Evolutionary conservation across 2,888 invertebrate species (phyloP).

Genomic region (Pheosia tremula): DNA sequence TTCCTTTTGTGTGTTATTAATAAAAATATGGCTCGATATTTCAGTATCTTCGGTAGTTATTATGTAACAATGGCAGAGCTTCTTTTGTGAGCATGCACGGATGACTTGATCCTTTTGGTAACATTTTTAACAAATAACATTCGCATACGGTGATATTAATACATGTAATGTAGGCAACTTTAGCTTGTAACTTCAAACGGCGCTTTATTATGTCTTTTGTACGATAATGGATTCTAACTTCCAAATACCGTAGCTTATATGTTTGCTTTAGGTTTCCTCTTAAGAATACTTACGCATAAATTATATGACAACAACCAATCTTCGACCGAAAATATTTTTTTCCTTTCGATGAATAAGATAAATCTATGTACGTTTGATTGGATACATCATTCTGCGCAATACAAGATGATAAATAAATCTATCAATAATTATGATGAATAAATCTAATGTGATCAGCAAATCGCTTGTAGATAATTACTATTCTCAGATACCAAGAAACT

Average conservation of each 20-base stretch:
- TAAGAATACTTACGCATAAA: no score
- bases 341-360: no score
- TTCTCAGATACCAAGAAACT: conserved; percentile 16
- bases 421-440: no score
- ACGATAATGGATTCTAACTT: not conserved
- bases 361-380: no score
- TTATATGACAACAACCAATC: no score
- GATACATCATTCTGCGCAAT: no score
- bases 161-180: conserved; percentile 3
- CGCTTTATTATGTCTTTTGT: conserved; percentile 1
- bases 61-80: conserved; percentile 69
- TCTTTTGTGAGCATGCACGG: conserved; percentile 75
- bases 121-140: conserved; percentile 55
- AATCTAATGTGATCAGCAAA: not conserved
- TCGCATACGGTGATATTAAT: conserved; percentile 20
- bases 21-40: conserved; percentile 81
- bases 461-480: conserved; percentile 3
- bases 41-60: conserved; percentile 70
- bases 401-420: no score
- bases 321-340: no score
- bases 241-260: not conserved
- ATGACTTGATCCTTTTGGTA: conserved; percentile 68
- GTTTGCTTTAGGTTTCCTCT: not conserved
- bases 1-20: conserved; percentile 81
- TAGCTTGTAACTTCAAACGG: conserved; percentile 4